These are phyloP conservation scores for Actias luna DNA, from an alignment of 2,888 invertebrate species.

Conservation along the genomic window DNA sequence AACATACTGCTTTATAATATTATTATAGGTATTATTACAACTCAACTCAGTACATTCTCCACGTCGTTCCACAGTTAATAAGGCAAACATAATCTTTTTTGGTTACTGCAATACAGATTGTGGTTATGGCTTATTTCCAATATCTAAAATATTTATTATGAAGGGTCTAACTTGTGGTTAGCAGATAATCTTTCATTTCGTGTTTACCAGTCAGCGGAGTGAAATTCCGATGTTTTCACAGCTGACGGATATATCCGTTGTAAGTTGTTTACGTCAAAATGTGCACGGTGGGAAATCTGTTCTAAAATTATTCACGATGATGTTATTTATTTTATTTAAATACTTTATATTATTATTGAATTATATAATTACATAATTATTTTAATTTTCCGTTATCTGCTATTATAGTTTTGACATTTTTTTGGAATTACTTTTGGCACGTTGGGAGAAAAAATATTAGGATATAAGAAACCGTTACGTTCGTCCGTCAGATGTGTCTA, in stretches of 20 bases:
- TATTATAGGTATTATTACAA: too few species aligned
- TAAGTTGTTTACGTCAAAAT: background rate
- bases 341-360: too few species aligned
- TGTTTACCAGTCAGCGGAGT: background rate
- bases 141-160: background rate
- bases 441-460: too few species aligned
- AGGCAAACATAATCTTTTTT: background rate
- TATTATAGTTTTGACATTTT: too few species aligned
- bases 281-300: background rate
- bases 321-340: too few species aligned
- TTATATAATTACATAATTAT: too few species aligned
- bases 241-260: background rate
- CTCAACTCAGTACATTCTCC: background rate
- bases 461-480: too few species aligned
- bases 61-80: background rate
- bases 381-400: too few species aligned
- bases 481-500: too few species aligned
- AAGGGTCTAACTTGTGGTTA: background rate
- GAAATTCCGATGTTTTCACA: slow-evolving; percentile 1
- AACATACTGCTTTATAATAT: too few species aligned
- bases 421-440: too few species aligned
- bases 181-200: background rate
- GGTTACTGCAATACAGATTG: background rate
- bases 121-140: background rate
- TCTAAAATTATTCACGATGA: background rate